Evolutionary conservation across 2,888 invertebrate species (phyloP).

Genomic region (Nomada lathburiana): DNA sequence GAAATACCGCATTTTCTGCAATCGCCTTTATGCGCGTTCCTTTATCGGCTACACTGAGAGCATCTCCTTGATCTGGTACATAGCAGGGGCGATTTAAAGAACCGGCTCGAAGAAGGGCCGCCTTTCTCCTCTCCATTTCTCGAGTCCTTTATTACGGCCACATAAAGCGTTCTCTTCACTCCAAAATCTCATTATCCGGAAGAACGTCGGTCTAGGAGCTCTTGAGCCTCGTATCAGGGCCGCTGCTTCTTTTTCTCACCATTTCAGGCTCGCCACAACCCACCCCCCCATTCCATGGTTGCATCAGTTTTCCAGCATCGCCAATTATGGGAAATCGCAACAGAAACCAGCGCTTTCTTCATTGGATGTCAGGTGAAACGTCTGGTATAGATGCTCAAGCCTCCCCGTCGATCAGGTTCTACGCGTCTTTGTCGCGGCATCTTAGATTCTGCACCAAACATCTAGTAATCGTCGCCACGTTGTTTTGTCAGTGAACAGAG

Average conservation of each 20-base stretch:
- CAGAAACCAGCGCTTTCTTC: no score
- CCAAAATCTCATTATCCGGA: slow-evolving; percentile 37
- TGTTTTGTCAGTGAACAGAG: not conserved
- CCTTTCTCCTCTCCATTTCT: slow-evolving; percentile 3
- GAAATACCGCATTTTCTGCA: no score
- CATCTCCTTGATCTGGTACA: not conserved
- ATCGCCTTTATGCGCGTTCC: not conserved
- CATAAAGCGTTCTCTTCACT: slow-evolving; percentile 8
- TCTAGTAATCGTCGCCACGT: no score
- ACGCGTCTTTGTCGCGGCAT: no score
- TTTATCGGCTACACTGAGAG: not conserved
- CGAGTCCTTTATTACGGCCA: not conserved
- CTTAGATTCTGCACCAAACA: no score
- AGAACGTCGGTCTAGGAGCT: slow-evolving; percentile 11
- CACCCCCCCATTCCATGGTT: not conserved
- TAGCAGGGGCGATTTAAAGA: slow-evolving; percentile 5
- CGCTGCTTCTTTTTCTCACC: not conserved
- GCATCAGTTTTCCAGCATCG: not conserved
- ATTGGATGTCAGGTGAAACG: no score
- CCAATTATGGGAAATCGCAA: no score
- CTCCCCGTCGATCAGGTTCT: no score
- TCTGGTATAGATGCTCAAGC: no score
- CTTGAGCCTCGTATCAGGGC: not conserved
- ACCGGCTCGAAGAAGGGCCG: not conserved
- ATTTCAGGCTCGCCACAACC: not conserved